Evolutionary conservation across 2,113 vertebrate genomes (phyloP).

Genomic region (Columba janthina): DNA sequence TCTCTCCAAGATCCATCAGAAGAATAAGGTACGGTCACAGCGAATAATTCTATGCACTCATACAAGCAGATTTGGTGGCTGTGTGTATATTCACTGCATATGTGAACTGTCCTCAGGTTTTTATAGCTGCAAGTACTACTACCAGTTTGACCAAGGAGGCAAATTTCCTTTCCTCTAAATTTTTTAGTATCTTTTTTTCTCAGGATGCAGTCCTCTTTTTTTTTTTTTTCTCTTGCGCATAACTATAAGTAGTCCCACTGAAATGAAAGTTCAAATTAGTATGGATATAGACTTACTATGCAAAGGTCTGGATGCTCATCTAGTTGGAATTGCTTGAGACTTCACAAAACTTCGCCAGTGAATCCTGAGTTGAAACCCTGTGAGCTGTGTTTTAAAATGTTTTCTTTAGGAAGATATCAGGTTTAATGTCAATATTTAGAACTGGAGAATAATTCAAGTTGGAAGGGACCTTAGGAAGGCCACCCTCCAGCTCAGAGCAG

Average conservation of each 20-base stretch:
- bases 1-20: constrained; percentile 83
- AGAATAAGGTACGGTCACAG: constrained; percentile 82
- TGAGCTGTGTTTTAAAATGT: not conserved
- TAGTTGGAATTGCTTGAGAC: not conserved
- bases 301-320: not conserved
- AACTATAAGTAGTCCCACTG: not conserved
- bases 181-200: fast-evolving
- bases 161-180: not conserved
- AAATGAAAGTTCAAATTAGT: not conserved
- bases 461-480: not conserved
- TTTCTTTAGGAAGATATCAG: not conserved
- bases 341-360: not conserved
- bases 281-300: fast-evolving
- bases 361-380: not conserved
- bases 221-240: not conserved
- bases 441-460: not conserved
- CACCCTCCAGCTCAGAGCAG: not conserved
- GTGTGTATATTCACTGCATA: fast-evolving
- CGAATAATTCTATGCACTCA: fast-evolving
- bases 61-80: not conserved
- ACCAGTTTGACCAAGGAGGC: not conserved
- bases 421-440: not conserved
- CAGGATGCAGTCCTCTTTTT: not conserved
- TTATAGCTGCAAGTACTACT: not conserved
- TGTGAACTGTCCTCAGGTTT: not conserved